Percentiles rank a stretch among this genome's conserved stretches.
Evolutionary conservation across 2,888 invertebrate genomes (phyloP).

Genomic region (Oligia strigilis): DNA sequence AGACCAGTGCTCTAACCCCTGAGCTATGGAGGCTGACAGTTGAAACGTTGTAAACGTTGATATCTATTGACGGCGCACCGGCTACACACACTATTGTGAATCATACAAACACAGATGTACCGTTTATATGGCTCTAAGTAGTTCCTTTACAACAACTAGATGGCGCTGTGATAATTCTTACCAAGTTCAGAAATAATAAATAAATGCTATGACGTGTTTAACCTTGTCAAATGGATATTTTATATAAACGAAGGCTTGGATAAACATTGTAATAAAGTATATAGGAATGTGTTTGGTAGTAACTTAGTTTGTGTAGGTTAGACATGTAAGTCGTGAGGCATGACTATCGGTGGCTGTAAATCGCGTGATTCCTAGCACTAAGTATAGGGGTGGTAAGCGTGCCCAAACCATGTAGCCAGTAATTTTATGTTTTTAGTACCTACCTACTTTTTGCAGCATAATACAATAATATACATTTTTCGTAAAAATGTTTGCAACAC

Average conservation of each 20-base stretch:
- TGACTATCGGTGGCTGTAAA: constrained; percentile 24
- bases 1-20: constrained; percentile 91
- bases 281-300: constrained; percentile 16
- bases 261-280: constrained; percentile 5
- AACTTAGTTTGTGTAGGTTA: constrained; percentile 5
- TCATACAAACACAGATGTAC: constrained; percentile 58
- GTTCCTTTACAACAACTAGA: constrained; percentile 68
- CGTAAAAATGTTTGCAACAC: neutral
- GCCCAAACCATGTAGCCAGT: constrained; percentile 19
- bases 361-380: constrained; percentile 46
- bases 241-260: neutral
- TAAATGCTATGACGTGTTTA: constrained; percentile 14
- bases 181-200: constrained; percentile 8
- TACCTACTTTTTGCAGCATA: constrained; percentile 1
- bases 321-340: constrained; percentile 16
- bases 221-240: constrained; percentile 14
- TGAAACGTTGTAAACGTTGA: constrained; percentile 76
- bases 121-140: constrained; percentile 45
- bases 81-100: constrained; percentile 72
- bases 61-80: constrained; percentile 71
- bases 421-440: constrained; percentile 8
- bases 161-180: constrained; percentile 71
- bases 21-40: constrained; percentile 89
- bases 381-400: constrained; percentile 29
- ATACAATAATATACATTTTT: neutral